Conservation (phyloP, 2,797 vertebrate genomes). For the Tapera naevia region DNA sequence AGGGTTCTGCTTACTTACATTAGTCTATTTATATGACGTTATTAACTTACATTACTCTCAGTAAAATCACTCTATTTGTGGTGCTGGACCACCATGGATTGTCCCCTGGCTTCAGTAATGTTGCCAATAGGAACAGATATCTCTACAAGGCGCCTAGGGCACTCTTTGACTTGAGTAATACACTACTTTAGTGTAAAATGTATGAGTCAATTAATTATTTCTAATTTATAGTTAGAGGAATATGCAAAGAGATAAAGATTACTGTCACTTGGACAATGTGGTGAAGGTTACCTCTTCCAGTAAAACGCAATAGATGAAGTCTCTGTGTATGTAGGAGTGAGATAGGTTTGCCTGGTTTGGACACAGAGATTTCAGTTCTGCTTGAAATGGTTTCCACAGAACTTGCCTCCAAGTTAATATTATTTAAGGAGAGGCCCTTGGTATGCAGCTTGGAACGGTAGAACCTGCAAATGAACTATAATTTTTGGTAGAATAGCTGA, state of each 20-base stretch:
- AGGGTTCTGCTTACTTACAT: not conserved
- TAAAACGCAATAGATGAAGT: not conserved
- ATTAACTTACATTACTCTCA: not conserved
- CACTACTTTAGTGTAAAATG: not conserved
- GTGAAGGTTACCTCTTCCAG: not conserved
- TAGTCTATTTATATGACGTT: not conserved
- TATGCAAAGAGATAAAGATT: not conserved
- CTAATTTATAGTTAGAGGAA: not conserved
- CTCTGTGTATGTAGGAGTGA: not conserved
- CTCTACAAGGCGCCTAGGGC: not conserved
- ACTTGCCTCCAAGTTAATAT: not conserved
- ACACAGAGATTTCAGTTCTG: not conserved
- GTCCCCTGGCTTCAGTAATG: not conserved
- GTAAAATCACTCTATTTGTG: not conserved
- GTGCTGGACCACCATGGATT: not conserved
- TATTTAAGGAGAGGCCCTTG: not conserved
- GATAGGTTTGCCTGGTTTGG: not conserved
- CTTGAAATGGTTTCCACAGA: accelerated
- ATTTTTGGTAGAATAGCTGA: not conserved
- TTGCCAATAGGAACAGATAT: not conserved
- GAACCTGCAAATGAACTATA: not conserved
- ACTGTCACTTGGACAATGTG: not conserved
- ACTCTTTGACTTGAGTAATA: not conserved
- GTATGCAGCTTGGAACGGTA: not conserved
- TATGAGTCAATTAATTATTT: not conserved